Conservation (phyloP, 2,888 invertebrate species). For the Drosophila conformis region DNA sequence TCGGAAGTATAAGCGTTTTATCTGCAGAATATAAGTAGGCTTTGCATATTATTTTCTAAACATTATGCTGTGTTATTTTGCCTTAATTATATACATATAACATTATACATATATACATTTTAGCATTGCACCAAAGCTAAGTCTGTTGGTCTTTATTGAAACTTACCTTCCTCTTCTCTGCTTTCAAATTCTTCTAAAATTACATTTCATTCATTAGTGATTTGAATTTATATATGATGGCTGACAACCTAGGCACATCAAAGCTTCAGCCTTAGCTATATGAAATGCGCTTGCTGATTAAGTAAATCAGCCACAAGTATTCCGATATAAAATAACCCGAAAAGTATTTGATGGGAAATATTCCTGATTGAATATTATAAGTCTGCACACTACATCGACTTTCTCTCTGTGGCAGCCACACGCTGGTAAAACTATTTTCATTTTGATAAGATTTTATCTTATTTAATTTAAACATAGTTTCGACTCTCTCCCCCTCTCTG, state of each 20-base stretch:
- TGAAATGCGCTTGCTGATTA: constrained; percentile 6
- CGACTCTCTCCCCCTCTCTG: constrained; percentile 20
- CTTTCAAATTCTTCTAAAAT: neutral
- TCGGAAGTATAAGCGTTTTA: neutral
- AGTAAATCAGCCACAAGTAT: constrained; percentile 32
- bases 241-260: constrained; percentile 15
- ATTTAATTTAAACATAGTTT: constrained; percentile 78
- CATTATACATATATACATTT: neutral
- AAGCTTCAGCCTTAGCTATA: constrained; percentile 13
- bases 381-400: neutral
- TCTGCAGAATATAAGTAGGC: neutral
- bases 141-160: neutral
- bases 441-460: constrained; percentile 77
- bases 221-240: constrained; percentile 15
- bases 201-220: neutral
- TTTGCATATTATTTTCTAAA: neutral
- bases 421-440: constrained; percentile 59
- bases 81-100: neutral
- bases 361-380: constrained; percentile 41
- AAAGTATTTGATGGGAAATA: constrained; percentile 45
- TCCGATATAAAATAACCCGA: constrained; percentile 25
- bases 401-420: constrained; percentile 35
- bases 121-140: neutral
- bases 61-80: neutral
- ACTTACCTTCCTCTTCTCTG: rapidly evolving